Evolutionary conservation across 2,888 invertebrate species (phyloP).

Genomic region (Leucania comma): DNA sequence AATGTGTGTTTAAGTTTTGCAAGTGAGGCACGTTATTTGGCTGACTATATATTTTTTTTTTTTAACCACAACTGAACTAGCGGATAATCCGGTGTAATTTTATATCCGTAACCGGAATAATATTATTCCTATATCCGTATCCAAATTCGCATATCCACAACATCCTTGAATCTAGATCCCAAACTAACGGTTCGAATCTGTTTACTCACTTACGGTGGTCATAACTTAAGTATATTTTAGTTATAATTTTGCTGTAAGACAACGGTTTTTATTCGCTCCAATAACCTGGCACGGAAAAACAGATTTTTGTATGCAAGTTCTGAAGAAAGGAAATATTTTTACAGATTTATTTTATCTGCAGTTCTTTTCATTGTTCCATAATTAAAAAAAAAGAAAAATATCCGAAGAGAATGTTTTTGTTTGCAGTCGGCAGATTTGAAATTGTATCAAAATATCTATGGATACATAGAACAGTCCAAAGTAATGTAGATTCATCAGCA

Average conservation of each 20-base stretch:
- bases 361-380: neutral
- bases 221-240: slow-evolving; percentile 1
- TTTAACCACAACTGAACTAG: no score
- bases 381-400: neutral
- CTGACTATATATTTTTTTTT: no score
- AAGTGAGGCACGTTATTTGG: no score
- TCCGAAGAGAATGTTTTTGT: neutral
- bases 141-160: no score
- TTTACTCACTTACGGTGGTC: neutral
- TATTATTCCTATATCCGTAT: no score
- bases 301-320: neutral
- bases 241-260: neutral
- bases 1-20: no score
- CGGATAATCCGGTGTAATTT: no score
- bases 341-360: neutral
- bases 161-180: neutral
- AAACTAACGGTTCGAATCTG: neutral
- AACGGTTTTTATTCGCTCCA: neutral
- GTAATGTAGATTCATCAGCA: slow-evolving; percentile 14
- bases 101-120: no score
- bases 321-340: neutral
- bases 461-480: neutral
- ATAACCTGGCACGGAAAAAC: neutral
- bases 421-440: neutral
- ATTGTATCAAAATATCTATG: neutral